Evolutionary conservation across 2,113 vertebrate genomes (phyloP).

Genomic region (Bubo blakistoni): DNA sequence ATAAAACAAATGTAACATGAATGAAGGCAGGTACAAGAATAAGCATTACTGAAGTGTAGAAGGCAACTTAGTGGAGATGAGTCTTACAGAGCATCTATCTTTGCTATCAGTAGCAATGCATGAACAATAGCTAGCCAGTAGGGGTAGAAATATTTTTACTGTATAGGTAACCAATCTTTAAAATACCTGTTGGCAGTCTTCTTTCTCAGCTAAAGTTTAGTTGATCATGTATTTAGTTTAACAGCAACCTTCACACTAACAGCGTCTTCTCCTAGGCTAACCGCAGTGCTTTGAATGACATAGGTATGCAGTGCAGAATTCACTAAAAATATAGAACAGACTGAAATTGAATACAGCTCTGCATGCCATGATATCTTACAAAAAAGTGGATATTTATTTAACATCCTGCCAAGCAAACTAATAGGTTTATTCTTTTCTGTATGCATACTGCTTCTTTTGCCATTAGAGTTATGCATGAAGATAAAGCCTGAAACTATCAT

Average conservation of each 20-base stretch:
- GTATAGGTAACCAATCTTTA: conserved; percentile 5
- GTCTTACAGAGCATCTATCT: neutral
- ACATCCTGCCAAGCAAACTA: neutral
- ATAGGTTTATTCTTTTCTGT: neutral
- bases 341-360: neutral
- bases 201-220: neutral
- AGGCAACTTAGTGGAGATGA: neutral
- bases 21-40: neutral
- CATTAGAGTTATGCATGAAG: neutral
- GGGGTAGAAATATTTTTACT: neutral
- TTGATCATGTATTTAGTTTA: neutral
- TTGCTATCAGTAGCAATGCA: neutral
- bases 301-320: neutral
- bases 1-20: neutral
- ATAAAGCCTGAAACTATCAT: neutral
- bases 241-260: neutral
- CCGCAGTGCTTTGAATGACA: neutral
- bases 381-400: neutral
- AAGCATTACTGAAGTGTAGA: neutral
- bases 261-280: neutral
- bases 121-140: neutral
- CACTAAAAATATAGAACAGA: neutral
- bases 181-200: neutral
- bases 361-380: neutral
- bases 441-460: neutral